Percentiles rank a stretch among this genome's conserved stretches.
These are phyloP conservation scores for Phoenoteleia sp. DNA, from an alignment of 2,888 invertebrate genomes.

Conservation along the genomic window DNA sequence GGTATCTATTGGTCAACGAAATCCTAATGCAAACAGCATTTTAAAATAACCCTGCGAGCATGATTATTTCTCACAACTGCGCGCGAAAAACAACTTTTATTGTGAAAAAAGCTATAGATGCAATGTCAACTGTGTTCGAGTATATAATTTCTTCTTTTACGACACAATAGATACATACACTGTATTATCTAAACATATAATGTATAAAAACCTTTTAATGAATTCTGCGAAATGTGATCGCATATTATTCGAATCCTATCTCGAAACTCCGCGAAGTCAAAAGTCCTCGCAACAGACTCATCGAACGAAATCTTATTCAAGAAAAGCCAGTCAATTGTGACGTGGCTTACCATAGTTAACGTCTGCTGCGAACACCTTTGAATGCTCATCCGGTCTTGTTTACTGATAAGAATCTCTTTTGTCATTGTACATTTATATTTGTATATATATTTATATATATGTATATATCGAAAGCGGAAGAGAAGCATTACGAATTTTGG, in stretches of 20 bases:
- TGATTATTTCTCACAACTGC: not conserved
- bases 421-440: slow-evolving; percentile 52
- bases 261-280: slow-evolving; percentile 19
- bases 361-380: slow-evolving; percentile 20
- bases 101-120: slow-evolving; percentile 53
- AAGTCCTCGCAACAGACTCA: slow-evolving; percentile 13
- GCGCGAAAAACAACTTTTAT: slow-evolving; percentile 4
- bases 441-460: slow-evolving; percentile 41
- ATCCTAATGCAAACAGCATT: not conserved
- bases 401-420: slow-evolving; percentile 20
- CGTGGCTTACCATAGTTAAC: not conserved
- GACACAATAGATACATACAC: slow-evolving; percentile 55
- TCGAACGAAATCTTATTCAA: not conserved
- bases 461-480: slow-evolving; percentile 64
- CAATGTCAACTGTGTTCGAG: slow-evolving; percentile 51
- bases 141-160: slow-evolving; percentile 52
- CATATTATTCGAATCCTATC: slow-evolving; percentile 18
- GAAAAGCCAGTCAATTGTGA: no score
- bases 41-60: not conserved
- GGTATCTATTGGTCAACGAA: not conserved
- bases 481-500: slow-evolving; percentile 62
- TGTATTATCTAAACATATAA: slow-evolving; percentile 65
- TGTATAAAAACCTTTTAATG: slow-evolving; percentile 69
- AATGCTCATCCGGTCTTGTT: slow-evolving; percentile 7
- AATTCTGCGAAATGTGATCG: slow-evolving; percentile 50